Evolutionary conservation across 2,888 invertebrate genomes (phyloP), one percentile per base, ranked within the genome.

Genomic region (Carcina quercana): DNA sequence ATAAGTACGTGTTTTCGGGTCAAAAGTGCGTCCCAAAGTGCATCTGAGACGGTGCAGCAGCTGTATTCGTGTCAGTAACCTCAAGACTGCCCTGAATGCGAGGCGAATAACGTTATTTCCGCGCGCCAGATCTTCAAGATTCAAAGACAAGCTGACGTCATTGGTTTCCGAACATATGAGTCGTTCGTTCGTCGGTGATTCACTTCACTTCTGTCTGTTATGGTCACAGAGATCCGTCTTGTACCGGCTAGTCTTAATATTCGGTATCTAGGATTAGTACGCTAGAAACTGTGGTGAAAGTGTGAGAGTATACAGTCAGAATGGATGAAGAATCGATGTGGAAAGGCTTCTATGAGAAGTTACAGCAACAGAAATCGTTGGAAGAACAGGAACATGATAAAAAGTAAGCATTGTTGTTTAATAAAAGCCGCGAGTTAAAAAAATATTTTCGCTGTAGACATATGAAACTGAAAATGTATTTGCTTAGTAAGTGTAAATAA

Each of bases 291-390:
- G 4, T 25, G 5, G 13, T 25, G 13, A 12, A 25, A 13, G 11
- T 13, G 30, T n/a, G 14, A 24, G 2, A 7, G 11, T 25, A 39
- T 17, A 15, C 10, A 7, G 24, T 28, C 36, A 63, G 47, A 49
- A 85, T 78, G 87, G 86, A 89, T 69, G 92, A 93, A 71, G 92
- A 93, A 59, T 79, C 86, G 7, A 91, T 93, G 91, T 92, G 92
- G 91, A 91, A 88, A 71, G 87, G 86, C 38, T 89, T 91, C 56
- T 92, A 91, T 53, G 88, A 89, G 32, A 89, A 88, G 55, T 63
- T 91, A 38, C 87, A 88, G 47, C 86, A 88, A 37, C 87, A 88
- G 47, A 87, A 87, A 61, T 87, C 88, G 34, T 54, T 78, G 32
- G 86, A 88, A 30, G 87, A 88, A 42, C 86, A 86, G 39, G 88